Conservation (phyloP, 2,888 invertebrate species). For the Drosophila neoperkinsi region DNA sequence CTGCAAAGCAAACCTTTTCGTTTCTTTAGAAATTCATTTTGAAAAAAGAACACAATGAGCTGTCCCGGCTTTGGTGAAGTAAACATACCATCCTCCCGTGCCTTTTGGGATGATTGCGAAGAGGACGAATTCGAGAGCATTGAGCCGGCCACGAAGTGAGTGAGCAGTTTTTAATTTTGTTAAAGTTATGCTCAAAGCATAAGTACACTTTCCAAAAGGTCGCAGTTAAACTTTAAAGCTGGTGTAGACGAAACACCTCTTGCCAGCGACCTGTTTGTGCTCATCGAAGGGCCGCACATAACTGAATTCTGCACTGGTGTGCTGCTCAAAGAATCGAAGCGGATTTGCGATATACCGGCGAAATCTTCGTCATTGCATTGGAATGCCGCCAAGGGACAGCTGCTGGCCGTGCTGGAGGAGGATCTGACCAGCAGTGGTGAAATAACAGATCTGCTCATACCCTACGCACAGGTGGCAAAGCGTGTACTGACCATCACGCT, state of each 20-base stretch:
- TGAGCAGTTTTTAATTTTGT: constrained; percentile 15
- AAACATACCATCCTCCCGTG: constrained; percentile 84
- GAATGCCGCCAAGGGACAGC: constrained; percentile 41
- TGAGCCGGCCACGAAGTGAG: constrained; percentile 65
- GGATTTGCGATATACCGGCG: constrained; percentile 71
- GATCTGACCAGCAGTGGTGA: constrained; percentile 81
- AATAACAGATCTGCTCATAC: constrained; percentile 74
- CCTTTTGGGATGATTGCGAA: constrained; percentile 85
- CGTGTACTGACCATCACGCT: constrained; percentile 80
- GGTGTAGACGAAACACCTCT: constrained; percentile 37
- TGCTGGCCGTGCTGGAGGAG: constrained; percentile 80
- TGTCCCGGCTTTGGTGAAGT: constrained; percentile 84
- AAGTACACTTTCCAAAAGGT: constrained; percentile 43
- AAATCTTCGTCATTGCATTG: constrained; percentile 70
- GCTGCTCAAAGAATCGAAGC: constrained; percentile 62
- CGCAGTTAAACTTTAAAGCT: constrained; percentile 60
- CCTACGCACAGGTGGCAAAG: constrained; percentile 74
- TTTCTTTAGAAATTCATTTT: constrained; percentile 1
- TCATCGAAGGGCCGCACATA: constrained; percentile 81
- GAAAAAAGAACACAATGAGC: constrained; percentile 61
- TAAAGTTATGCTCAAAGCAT: background rate
- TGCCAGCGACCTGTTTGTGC: constrained; percentile 69
- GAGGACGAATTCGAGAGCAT: constrained; percentile 76
- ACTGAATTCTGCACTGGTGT: constrained; percentile 73
- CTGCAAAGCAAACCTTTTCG: background rate